A percentile compares a stretch with the other conserved stretches of the same genome.
Evolutionary conservation across 2,113 vertebrate genomes (phyloP).

Genomic region (Trichomycterus rosablanca): DNA sequence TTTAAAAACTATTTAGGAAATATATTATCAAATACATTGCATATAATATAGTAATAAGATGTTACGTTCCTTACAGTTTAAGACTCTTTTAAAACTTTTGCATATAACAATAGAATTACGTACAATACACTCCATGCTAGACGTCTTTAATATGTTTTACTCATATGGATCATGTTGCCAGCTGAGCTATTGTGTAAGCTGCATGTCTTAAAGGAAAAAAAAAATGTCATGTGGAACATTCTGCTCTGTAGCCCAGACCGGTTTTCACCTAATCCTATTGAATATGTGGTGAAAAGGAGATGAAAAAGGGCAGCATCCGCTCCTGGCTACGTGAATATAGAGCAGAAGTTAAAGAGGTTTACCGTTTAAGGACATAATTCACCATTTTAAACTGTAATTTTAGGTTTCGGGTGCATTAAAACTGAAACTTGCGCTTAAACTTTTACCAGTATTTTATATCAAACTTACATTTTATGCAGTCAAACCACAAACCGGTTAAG

Average conservation of each 20-base stretch:
- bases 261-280: constrained; percentile 52
- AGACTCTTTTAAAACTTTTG: no score
- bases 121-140: no score
- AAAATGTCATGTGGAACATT: constrained; percentile 31
- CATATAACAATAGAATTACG: no score
- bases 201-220: constrained; percentile 44
- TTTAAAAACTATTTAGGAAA: no score
- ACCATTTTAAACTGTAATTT: background rate
- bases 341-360: background rate
- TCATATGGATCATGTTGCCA: constrained; percentile 49
- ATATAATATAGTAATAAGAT: no score
- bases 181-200: constrained; percentile 41
- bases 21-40: no score
- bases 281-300: constrained; percentile 52
- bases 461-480: background rate
- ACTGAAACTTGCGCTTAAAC: background rate
- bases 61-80: no score
- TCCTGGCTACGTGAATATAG: constrained; percentile 27
- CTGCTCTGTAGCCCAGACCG: constrained; percentile 43
- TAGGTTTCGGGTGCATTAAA: constrained; percentile 1
- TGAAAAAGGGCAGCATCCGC: constrained; percentile 46
- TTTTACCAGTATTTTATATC: background rate
- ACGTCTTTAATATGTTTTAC: no score
- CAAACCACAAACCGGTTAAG: no score
- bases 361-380: constrained; percentile 5